Base-by-base conservation (phyloP, 2,888 invertebrate species). In the Ryuthela nishihirai region DNA sequence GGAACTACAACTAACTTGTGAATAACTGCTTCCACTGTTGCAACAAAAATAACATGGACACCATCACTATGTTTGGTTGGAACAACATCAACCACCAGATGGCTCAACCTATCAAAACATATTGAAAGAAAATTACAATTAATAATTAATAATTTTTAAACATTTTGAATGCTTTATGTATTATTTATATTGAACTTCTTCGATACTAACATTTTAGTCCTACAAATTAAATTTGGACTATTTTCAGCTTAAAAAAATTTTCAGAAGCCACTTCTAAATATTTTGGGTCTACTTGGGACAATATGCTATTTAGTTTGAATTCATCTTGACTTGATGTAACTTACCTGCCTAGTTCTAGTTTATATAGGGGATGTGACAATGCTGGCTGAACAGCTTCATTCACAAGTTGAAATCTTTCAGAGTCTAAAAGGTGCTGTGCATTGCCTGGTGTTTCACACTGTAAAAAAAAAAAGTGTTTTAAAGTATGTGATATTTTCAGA, bases 1-100 rank as follows among this genome's bases (percentile, higher is more conserved):
- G 88, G 86, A 61, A 89, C 75, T 9, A 90, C 80, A 0, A 87
- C 83, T 69, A 93, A 79, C 75, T 94, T 94, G 69, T 88, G 82
- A 20, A 94, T 82, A 25, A 83, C 74, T 2, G 88, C 88, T 2
- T 81, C 80, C 20, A 80, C 79, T 1, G 88, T 90, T 1, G 89
- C 85, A 23, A 90, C 84, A 71, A 87, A 94, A 4, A 92, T 77
- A 0, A 93, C 84, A 47, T 87, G 84, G 29, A 90, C 82, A 39
- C 79, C 68, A 24, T 72, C 70, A 41, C 84, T 80, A 43, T 81
- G 76, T 72, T 88, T 87, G 0, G 87, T 87, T 21, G 81, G 77
- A 0, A 90, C 80, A 38, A 84, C 81, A 72, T 93, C 91, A 10
- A 90, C 83, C 0, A 89, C 87, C 44, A 94, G 69, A 58, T 76